These are phyloP conservation scores for Ataeniobius toweri DNA, from an alignment of 2,797 vertebrate genomes.

Conservation along the genomic window DNA sequence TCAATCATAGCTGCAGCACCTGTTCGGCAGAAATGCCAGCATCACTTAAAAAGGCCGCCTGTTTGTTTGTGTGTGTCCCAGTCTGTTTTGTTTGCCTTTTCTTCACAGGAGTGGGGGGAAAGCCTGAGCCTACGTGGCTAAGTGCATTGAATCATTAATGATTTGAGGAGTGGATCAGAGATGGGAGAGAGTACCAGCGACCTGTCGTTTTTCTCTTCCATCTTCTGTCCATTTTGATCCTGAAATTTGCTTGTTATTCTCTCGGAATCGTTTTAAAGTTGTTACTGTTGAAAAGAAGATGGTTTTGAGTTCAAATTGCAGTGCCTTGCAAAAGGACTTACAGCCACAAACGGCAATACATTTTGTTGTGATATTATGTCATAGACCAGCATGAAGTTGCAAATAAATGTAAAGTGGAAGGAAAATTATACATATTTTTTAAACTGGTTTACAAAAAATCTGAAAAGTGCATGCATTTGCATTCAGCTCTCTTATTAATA, in stretches of 20 bases:
- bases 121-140: slow-evolving; percentile 44
- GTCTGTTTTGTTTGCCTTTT: slow-evolving; percentile 51
- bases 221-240: slow-evolving; percentile 30
- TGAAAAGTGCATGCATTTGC: not conserved
- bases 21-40: slow-evolving; percentile 52
- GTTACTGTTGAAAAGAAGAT: slow-evolving; percentile 51
- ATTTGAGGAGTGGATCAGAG: slow-evolving; percentile 44
- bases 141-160: slow-evolving; percentile 66
- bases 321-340: not conserved
- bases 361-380: not conserved
- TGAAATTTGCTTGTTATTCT: slow-evolving; percentile 14
- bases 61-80: slow-evolving; percentile 44
- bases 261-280: slow-evolving; percentile 5
- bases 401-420: too few relatives aligned
- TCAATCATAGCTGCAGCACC: slow-evolving; percentile 57
- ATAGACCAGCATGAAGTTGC: not conserved
- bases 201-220: slow-evolving; percentile 49
- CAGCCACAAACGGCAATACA: not conserved
- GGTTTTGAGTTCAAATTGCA: slow-evolving; percentile 40
- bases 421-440: too few relatives aligned
- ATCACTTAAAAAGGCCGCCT: slow-evolving; percentile 48
- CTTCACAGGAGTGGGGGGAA: slow-evolving; percentile 24
- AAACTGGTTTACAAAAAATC: too few relatives aligned
- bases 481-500: not conserved
- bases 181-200: slow-evolving; percentile 43